Base-by-base conservation (phyloP, 2,888 invertebrate genomes). In the Drosophila merina region DNA sequence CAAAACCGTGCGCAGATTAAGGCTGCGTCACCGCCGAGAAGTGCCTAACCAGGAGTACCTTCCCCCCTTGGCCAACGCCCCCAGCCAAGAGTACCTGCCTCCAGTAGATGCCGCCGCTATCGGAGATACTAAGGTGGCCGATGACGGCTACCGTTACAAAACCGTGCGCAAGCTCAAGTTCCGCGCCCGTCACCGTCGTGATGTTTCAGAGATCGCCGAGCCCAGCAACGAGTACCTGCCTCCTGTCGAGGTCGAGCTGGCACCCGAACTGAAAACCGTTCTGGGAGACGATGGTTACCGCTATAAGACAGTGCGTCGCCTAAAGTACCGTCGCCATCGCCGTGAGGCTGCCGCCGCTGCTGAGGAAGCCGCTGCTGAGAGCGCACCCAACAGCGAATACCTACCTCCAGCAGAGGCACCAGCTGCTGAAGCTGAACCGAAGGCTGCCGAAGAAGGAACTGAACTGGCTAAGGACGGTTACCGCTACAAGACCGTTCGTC, bases 121-220 rank as follows among this genome's bases (percentile, higher is more conserved):
- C 9, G 82, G 56, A 10, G 89, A 86, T 8, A 89, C 89, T 3
- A 88, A 86, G 55, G 76, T 89, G 4, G 90, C 86, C 33, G 88
- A 90, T 55, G 89, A 90, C 69, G 90, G 90, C 38, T 90, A 90
- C 62, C 91, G 87, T 12, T 91, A 91, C 69, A 89, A 91, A 74
- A 91, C 91, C n/a, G 84, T 90, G 20, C 91, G 90, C 59, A 89
- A 86, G 64, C 66, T 91, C 3, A 89, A 87, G 72, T 86, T 81
- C 75, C 89, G 91, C 71, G 69, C 87, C 3, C 90, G 90, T 36
- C 90, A 89, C 55, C 89, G 91, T 73, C 91, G 91, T 48, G 91
- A 90, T 77, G 87, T 91, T n/a, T 80, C 82, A 9, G 90, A 90
- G 72, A 79, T 89, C 63, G 78, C 74, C 2, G 74, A 81, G 56